phyloP scores from a whole-genome alignment of 2,797 vertebrate species.

The Myotis myotis region DNA sequence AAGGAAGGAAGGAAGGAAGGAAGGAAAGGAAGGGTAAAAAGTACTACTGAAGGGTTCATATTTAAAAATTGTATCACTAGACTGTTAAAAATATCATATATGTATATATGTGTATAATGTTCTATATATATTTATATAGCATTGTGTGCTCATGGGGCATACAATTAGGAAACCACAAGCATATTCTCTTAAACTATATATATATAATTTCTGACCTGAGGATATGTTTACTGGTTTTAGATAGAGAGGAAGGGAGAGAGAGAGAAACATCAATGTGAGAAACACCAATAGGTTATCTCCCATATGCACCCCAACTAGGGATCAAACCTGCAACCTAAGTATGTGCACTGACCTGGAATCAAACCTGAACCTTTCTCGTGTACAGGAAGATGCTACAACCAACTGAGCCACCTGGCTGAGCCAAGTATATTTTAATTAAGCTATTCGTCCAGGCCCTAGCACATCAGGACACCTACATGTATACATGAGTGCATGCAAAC shows the following conservation, averaged over 20 bases:
- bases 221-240: neutral
- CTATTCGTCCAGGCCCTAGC: neutral
- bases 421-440: neutral
- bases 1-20: neutral
- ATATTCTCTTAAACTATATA: neutral
- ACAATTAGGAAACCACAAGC: neutral
- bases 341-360: neutral
- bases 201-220: neutral
- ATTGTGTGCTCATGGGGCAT: neutral
- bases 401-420: neutral
- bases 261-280: neutral
- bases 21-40: neutral
- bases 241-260: neutral
- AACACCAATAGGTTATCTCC: neutral
- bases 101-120: neutral
- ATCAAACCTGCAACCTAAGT: neutral
- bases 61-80: neutral
- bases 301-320: neutral
- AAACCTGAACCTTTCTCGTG: neutral
- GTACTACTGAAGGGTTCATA: neutral
- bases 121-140: neutral
- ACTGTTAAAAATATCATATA: neutral
- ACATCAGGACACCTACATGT: neutral
- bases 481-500: neutral
- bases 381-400: neutral